These are phyloP conservation scores for Thunnus maccoyii DNA, from an alignment of 2,113 vertebrate species.

Conservation along the genomic window DNA sequence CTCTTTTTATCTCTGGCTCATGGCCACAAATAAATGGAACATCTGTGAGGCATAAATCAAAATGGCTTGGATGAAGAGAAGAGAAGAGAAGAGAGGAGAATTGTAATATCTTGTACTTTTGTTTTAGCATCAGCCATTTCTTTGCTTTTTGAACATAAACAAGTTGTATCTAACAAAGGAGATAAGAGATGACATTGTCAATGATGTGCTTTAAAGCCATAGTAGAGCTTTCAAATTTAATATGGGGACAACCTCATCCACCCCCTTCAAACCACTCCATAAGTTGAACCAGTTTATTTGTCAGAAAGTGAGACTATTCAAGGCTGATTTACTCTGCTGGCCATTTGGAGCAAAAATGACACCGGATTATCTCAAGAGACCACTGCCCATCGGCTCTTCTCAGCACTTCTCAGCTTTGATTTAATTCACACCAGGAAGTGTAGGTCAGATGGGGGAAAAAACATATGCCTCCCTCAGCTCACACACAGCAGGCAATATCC, in stretches of 20 bases:
- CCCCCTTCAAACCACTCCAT: background rate
- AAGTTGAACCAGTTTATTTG: constrained; percentile 21
- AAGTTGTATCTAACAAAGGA: constrained; percentile 22
- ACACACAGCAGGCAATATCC: constrained; percentile 70
- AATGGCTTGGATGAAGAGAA: background rate
- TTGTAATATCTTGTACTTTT: background rate
- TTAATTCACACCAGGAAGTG: constrained; percentile 78
- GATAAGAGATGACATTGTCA: constrained; percentile 5
- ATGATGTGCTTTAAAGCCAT: constrained; percentile 20
- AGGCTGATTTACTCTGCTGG: constrained; percentile 41
- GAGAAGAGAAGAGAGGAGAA: background rate
- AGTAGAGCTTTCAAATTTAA: constrained; percentile 31
- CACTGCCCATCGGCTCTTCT: constrained; percentile 53
- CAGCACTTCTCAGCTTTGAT: constrained; percentile 69
- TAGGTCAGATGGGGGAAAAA: constrained; percentile 61
- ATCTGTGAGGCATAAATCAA: constrained; percentile 67
- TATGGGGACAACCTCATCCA: constrained; percentile 4
- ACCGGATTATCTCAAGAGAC: constrained; percentile 55
- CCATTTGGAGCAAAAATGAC: constrained; percentile 36
- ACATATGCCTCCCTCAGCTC: constrained; percentile 68
- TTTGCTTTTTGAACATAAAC: constrained; percentile 11
- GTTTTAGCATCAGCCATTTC: background rate
- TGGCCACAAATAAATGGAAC: constrained; percentile 50
- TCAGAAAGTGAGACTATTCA: constrained; percentile 27
- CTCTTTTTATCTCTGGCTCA: constrained; percentile 59